Base-by-base conservation (phyloP, 2,797 vertebrate genomes). In the Chrosomus eos region DNA sequence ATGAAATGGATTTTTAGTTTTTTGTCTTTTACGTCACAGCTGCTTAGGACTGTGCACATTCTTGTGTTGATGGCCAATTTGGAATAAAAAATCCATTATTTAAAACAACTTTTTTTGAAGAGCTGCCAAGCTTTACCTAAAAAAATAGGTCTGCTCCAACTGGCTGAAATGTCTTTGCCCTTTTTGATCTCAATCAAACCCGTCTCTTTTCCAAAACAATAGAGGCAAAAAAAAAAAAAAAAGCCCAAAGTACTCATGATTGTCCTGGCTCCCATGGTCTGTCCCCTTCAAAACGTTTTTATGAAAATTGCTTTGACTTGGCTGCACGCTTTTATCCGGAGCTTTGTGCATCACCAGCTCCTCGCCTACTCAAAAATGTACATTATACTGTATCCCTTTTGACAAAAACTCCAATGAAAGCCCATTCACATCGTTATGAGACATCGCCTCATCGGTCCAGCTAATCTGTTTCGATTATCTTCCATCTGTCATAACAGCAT, bases 391-490 rank as follows among this genome's bases (percentile, higher is more conserved):
- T 64, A 55, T 75, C 36, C 31, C 33, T 71, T 70, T 78, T 51
- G 75, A 72, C 53, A 33, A 45, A 60, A 84, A 72, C 23, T 18
- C 45, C 62, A 77, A 58, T 58, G 33, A 11, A 53, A 53, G 60
- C 72, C 11, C 31, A 45, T 48, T 84, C 74, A 19, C 51, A 75
- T 67, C 7, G 26, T 83, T 77, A 76, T 23, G 62, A 58, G 62
- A 53, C 48, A 67, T 78, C 8, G 14, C 36, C 74, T 84, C 36
- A 77, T 84, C 82, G 77, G 82, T 84, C 64, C 82, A 70, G 48
- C 74, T 84, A 78, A 84, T 84, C 66, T 80, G 40, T 53, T 85
- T 33, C 23, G 76, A 85, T 85, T 80, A 85, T 72, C 53, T 80
- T 73, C 67, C 76, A 80, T 85, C 83, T 71, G 76, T 85, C 67